Evolutionary conservation across 2,888 invertebrate species (phyloP), one percentile per base, ranked within the genome.

Genomic region (Agrotis clavis): DNA sequence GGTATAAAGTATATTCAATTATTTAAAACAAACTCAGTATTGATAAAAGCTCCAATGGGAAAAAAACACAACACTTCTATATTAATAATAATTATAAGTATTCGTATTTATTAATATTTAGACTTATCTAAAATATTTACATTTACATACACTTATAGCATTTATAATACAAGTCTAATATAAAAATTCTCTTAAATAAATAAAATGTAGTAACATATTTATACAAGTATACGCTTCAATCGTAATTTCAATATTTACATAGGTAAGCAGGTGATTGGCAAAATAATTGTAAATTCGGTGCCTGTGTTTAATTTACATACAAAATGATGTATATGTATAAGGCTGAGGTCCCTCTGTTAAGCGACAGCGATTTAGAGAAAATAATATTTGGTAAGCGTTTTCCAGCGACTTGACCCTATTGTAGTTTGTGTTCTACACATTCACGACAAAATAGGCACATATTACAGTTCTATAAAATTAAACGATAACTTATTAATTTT

Each of bases 101-200:
- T 13, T 57, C n/a, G 1, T 35, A 30, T 67, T 77, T 76, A 74
- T 50, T 79, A 13, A 30, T 63, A 54, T 67, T 50, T 50, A 35
- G 4, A 0, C 16, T 74, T 66, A 47, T n/a, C n/a, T 21, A 57
- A 51, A 67, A 61, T 80, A 77, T 77, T 80, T 77, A 80, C 19
- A 75, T 69, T 64, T 61, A 78, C 54, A 25, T 50, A 71, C 80
- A 79, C n/a, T 56, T 60, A 54, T 1, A 60, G 45, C 19, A 11
- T 70, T 61, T 25, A 50, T 45, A 62, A 35, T 41, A 61, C 16
- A 47, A 51, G 30, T 25, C 14, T n/a, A 54, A 51, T 50, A 21
- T 13, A 51, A 54, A 47, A 2, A 25, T 50, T n/a, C 6, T 59
- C 7, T 13, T n/a, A n/a, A 64, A 65, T 71, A 62, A 56, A 57